Conservation (phyloP, 2,797 vertebrate species). For the Rhinogobio ventralis region DNA sequence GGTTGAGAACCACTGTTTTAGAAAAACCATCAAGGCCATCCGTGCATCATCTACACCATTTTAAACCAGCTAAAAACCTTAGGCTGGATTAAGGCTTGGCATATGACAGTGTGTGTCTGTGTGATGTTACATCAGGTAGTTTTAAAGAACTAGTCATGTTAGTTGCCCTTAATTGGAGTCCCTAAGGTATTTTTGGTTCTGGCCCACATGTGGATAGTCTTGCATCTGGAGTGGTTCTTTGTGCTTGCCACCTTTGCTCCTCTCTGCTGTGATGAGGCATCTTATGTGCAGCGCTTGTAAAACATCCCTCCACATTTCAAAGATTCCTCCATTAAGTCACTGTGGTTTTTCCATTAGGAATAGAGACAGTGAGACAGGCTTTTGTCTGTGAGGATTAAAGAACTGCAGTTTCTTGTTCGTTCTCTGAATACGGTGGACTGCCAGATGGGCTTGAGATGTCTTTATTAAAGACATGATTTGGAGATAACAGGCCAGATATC, state of each 20-base stretch:
- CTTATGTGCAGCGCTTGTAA: constrained; percentile 18
- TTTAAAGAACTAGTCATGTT: not conserved
- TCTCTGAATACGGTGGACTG: constrained; percentile 13
- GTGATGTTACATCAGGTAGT: not conserved
- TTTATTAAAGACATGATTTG: not conserved
- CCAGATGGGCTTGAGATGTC: constrained; percentile 17
- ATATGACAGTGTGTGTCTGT: not conserved
- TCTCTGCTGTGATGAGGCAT: constrained; percentile 42
- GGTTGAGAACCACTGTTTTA: not conserved
- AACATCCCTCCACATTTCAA: constrained; percentile 32
- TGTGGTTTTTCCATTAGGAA: constrained; percentile 28
- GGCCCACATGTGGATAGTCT: constrained; percentile 40
- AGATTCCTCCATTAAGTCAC: constrained; percentile 33
- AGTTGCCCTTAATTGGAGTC: constrained; percentile 11
- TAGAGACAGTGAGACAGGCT: constrained; percentile 5
- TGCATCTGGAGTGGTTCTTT: constrained; percentile 45
- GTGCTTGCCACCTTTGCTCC: constrained; percentile 38
- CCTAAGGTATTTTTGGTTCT: not conserved
- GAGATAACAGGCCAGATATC: not conserved
- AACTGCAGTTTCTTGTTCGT: constrained; percentile 2
- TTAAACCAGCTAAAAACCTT: constrained; percentile 10
- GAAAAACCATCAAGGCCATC: not conserved
- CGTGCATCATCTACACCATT: not conserved
- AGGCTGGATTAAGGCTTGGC: not conserved
- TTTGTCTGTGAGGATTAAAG: constrained; percentile 23